Conservation (phyloP, 2,797 vertebrate genomes). For the Sparus aurata region DNA sequence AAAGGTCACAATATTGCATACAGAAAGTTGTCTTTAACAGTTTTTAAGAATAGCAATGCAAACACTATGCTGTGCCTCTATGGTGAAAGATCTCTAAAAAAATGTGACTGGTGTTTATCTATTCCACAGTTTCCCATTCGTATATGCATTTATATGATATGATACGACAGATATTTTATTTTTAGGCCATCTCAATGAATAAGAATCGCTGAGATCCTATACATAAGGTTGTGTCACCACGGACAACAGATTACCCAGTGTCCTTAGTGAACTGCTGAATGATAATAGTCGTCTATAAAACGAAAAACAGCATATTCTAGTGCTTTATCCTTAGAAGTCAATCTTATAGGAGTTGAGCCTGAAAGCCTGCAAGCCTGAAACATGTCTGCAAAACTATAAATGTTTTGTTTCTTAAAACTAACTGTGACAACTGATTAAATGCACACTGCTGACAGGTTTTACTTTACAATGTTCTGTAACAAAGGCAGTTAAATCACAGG, state of each 20-base stretch:
- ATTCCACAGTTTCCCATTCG: neutral
- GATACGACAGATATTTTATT: too few species aligned
- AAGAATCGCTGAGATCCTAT: too few species aligned
- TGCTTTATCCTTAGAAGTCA: too few species aligned
- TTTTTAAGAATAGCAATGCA: too few species aligned
- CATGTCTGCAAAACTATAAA: constrained; percentile 34
- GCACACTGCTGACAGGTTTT: constrained; percentile 26
- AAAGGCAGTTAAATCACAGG: constrained; percentile 26
- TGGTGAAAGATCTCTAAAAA: too few species aligned
- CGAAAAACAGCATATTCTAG: constrained; percentile 23
- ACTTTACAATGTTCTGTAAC: constrained; percentile 32
- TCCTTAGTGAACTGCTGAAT: neutral
- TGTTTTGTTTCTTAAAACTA: constrained; percentile 28
- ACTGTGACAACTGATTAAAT: constrained; percentile 29
- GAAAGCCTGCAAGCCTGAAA: constrained; percentile 30
- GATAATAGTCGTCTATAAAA: too few species aligned
- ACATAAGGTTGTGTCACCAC: neutral
- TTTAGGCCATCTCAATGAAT: too few species aligned
- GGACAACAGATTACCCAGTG: neutral
- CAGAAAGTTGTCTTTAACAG: too few species aligned
- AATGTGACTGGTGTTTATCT: neutral
- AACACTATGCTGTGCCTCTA: too few species aligned
- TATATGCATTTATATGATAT: too few species aligned
- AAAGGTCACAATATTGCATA: too few species aligned
- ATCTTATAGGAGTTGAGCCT: constrained; percentile 13